Percentiles rank a stretch among this genome's conserved stretches.
Conservation (phyloP, 2,113 vertebrate species). For the Polyodon spathula region DNA sequence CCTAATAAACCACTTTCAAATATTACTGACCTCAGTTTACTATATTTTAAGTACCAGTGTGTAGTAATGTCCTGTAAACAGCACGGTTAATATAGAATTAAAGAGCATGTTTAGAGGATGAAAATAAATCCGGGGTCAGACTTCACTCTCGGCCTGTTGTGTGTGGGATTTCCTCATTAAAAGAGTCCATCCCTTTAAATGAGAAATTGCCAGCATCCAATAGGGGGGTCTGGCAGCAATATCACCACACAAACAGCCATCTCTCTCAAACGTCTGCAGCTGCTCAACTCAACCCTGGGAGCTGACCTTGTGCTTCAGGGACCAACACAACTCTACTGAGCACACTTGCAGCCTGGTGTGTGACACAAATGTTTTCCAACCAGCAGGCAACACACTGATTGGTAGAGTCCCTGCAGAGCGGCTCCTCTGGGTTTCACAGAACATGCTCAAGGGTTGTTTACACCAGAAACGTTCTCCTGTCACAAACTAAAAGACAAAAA, state of each 20-base stretch:
- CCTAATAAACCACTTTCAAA: too few species aligned
- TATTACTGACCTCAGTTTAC: too few species aligned
- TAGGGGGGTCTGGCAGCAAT: background rate
- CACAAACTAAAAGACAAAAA: background rate
- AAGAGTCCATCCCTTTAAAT: conserved; percentile 21
- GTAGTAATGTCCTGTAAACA: too few species aligned
- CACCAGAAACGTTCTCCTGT: background rate
- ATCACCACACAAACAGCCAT: background rate
- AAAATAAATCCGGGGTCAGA: too few species aligned
- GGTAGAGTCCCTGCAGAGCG: conserved; percentile 41
- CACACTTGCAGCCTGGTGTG: conserved; percentile 39
- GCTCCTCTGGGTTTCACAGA: conserved; percentile 20
- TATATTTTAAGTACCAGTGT: too few species aligned
- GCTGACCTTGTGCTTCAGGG: conserved; percentile 45
- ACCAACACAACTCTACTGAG: conserved; percentile 31
- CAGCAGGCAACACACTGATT: conserved; percentile 42
- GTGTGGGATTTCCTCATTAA: too few species aligned
- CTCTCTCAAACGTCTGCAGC: conserved; percentile 37
- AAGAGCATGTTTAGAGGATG: too few species aligned
- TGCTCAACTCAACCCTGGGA: conserved; percentile 32
- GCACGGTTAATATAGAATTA: too few species aligned
- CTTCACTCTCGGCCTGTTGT: too few species aligned
- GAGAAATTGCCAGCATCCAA: conserved; percentile 20
- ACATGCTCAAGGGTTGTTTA: background rate
- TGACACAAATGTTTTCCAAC: conserved; percentile 54